Evolutionary conservation across 1,140 invertebrate genomes (phyloP).

Genomic region (Drosophila nigrodunni): DNA sequence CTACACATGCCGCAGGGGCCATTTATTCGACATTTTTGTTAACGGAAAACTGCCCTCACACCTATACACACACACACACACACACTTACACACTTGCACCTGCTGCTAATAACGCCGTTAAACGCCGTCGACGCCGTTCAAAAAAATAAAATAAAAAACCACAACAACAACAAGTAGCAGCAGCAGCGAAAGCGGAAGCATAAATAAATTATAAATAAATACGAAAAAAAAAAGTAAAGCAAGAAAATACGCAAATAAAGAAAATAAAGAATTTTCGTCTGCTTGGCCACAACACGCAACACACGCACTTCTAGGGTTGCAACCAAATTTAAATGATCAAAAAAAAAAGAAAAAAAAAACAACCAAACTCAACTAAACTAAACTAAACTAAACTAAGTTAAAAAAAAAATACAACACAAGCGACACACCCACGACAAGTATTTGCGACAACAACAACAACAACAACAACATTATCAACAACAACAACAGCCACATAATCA

Average conservation of each 20-base stretch:
- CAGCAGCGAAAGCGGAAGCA: conserved; percentile 17
- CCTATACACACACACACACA: not conserved
- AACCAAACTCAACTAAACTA: no score
- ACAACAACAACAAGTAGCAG: conserved; percentile 5
- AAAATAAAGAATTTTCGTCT: conserved; percentile 33
- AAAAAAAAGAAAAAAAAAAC: not conserved
- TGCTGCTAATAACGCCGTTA: conserved; percentile 45
- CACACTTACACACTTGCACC: conserved; percentile 16
- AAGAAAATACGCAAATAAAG: conserved; percentile 17
- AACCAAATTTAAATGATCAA: conserved; percentile 49
- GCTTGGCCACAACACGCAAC: conserved; percentile 60
- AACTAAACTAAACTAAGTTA: no score
- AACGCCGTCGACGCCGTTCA: conserved; percentile 40
- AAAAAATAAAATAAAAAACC: conserved; percentile 23
- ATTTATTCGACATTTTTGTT: conserved; percentile 38
- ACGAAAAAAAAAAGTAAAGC: conserved; percentile 14
- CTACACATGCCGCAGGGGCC: conserved; percentile 23
- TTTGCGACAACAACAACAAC: conserved; percentile 43
- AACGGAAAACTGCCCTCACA: conserved; percentile 37
- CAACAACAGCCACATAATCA: conserved; percentile 40
- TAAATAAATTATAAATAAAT: conserved; percentile 32
- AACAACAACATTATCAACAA: conserved; percentile 36
- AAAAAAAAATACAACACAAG: conserved; percentile 11
- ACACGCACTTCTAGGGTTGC: conserved; percentile 62
- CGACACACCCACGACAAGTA: conserved; percentile 50